Conservation (phyloP, 1,140 invertebrate species). For the Penaeus japonicus region DNA sequence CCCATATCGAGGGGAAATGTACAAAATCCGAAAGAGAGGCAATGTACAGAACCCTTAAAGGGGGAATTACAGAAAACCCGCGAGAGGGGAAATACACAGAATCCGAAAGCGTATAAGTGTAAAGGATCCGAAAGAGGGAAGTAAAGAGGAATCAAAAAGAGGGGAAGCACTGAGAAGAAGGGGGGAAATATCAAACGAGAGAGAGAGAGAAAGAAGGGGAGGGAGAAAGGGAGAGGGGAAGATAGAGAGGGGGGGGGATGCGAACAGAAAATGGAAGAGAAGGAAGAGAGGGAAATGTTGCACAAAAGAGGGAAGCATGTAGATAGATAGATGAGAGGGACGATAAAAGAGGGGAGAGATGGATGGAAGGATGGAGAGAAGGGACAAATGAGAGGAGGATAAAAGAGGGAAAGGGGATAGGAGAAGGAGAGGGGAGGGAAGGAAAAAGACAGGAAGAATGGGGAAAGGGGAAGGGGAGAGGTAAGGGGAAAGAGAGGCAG, state of each 20-base stretch:
- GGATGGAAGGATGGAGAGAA: neutral
- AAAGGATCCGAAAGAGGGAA: neutral
- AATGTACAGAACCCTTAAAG: too few relatives aligned
- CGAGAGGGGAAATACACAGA: too few relatives aligned
- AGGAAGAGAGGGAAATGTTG: neutral
- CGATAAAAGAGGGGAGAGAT: neutral
- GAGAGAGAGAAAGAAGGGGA: neutral
- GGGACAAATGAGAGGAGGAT: neutral
- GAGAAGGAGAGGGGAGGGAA: neutral
- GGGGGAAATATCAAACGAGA: neutral
- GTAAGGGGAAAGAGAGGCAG: neutral
- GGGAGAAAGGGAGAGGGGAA: neutral
- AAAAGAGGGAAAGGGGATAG: neutral
- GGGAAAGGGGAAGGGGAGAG: neutral
- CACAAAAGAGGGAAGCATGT: neutral
- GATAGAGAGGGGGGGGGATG: neutral
- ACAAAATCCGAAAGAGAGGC: too few relatives aligned
- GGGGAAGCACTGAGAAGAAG: too few relatives aligned
- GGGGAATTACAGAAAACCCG: too few relatives aligned
- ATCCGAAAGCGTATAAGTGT: too few relatives aligned
- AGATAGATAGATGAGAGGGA: neutral
- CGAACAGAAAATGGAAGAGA: neutral
- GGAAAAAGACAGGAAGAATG: neutral
- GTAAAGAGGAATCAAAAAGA: neutral
- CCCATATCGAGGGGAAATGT: too few relatives aligned